phyloP scores from a whole-genome alignment of 35 echinoderm and acorn worm species.

The Diadema setosum region DNA sequence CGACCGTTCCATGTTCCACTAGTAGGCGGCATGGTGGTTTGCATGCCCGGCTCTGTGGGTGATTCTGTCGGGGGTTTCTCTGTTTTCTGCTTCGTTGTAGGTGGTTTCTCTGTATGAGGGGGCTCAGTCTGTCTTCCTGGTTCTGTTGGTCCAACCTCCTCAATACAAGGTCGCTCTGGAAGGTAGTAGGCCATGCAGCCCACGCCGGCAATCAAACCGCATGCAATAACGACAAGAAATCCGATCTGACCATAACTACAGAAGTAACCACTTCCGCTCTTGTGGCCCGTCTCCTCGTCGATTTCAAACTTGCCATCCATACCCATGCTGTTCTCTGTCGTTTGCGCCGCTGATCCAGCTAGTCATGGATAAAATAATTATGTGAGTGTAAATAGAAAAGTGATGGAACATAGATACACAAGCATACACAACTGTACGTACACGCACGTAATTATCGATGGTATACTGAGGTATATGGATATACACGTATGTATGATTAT shows the following conservation, averaged over 20 bases:
- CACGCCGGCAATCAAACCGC: constrained; percentile 54
- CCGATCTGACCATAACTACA: constrained; percentile 62
- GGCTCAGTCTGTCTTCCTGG: neutral
- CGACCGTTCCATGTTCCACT: constrained; percentile 56
- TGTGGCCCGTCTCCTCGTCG: constrained; percentile 17
- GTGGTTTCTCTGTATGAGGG: neutral
- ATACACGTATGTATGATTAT: too few species aligned
- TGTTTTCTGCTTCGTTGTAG: neutral
- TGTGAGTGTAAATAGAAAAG: too few species aligned
- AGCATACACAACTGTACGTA: too few species aligned
- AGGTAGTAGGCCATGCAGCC: constrained; percentile 81
- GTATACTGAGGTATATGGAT: too few species aligned
- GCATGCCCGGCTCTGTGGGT: neutral
- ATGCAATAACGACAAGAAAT: constrained; percentile 47
- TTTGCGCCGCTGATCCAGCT: neutral
- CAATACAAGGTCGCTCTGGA: constrained; percentile 59
- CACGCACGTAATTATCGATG: too few species aligned
- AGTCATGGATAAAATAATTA: too few species aligned
- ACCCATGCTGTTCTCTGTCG: constrained; percentile 31
- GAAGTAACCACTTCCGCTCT: constrained; percentile 37
- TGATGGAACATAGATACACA: too few species aligned
- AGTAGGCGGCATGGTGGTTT: neutral
- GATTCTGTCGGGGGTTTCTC: neutral
- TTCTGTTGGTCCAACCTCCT: neutral
- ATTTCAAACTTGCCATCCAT: constrained; percentile 47